Conservation (phyloP, 2,797 vertebrate genomes). For the Nyctibius grandis region DNA sequence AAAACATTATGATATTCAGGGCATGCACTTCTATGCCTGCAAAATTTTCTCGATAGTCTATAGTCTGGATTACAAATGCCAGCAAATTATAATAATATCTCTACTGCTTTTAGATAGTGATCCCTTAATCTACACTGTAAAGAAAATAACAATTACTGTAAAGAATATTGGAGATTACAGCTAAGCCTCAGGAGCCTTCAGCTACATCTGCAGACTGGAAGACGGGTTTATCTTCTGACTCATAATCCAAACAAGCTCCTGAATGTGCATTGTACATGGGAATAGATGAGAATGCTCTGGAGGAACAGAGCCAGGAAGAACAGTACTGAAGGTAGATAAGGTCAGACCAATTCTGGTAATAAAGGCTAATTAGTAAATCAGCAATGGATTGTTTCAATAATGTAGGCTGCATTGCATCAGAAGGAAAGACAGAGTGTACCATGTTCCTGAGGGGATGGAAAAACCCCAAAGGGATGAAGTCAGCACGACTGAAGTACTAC, state of each 20-base stretch:
- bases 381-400: slow-evolving; percentile 55
- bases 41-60: background rate
- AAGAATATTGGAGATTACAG: slow-evolving; percentile 3
- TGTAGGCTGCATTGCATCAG: slow-evolving; percentile 43
- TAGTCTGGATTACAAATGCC: background rate
- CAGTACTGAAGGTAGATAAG: slow-evolving; percentile 37
- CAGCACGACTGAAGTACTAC: background rate
- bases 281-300: slow-evolving; percentile 46
- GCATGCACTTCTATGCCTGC: background rate
- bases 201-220: slow-evolving; percentile 1
- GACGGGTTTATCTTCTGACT: slow-evolving; percentile 48
- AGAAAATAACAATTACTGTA: slow-evolving; percentile 19
- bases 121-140: background rate
- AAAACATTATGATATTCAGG: background rate
- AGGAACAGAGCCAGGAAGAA: slow-evolving; percentile 51
- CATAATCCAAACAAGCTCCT: slow-evolving; percentile 43
- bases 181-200: background rate
- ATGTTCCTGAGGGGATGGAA: background rate
- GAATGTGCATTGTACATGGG: background rate
- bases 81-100: background rate
- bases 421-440: background rate
- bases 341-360: slow-evolving; percentile 57
- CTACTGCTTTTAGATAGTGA: slow-evolving; percentile 22
- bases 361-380: slow-evolving; percentile 57
- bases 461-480: slow-evolving; percentile 2